Evolutionary conservation across 2,888 invertebrate genomes (phyloP), one percentile per base, ranked within the genome.

Genomic region (Andrena haemorrhoa): DNA sequence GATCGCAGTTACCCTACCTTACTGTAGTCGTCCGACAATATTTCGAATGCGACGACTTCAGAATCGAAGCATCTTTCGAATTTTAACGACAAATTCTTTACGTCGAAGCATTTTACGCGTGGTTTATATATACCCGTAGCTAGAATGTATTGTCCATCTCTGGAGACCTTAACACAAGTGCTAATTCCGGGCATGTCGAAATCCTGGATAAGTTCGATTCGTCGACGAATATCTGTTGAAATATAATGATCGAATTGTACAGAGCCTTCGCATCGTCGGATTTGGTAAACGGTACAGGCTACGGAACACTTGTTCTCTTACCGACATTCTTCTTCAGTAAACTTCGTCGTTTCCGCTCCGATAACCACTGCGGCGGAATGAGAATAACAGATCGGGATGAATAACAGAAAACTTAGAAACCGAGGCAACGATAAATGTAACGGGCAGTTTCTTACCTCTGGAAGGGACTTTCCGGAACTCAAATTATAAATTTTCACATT

Each of bases 151-250:
- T 99, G 97, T 23, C 98, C 97, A 95, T 99, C 99, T 88, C 96
- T 97, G 8, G 99, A 98, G 84, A 98, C 95, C 90, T 96, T 95
- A 31, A 99, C 95, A 70, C 96, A 96, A 23, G 97, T 97, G 92
- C 98, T 98, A 0, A 99, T 96, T 66, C 97, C 98, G 33, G 99
- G 99, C 99, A 99, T 99, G 89, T 99, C 98, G 95, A 99, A 99
- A 93, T 99, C 99, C 94, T 99, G 99, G 86, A 99, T 98, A 58
- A 99, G 96, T 94, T 99, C 98, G 89, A 99, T 98, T 91, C 98
- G 95, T 88, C 97, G 96, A 87, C 98, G 95, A 65, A 99, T 95
- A 93, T 98, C 99, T 95, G 86, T 88, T 92, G 87, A 82, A 74
- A 82, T 35, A 63, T 72, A 26, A 60, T 26, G 5, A 7, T 47